Evolutionary conservation across 1,140 invertebrate species (phyloP).

Genomic region (Coenobita brevimanus): DNA sequence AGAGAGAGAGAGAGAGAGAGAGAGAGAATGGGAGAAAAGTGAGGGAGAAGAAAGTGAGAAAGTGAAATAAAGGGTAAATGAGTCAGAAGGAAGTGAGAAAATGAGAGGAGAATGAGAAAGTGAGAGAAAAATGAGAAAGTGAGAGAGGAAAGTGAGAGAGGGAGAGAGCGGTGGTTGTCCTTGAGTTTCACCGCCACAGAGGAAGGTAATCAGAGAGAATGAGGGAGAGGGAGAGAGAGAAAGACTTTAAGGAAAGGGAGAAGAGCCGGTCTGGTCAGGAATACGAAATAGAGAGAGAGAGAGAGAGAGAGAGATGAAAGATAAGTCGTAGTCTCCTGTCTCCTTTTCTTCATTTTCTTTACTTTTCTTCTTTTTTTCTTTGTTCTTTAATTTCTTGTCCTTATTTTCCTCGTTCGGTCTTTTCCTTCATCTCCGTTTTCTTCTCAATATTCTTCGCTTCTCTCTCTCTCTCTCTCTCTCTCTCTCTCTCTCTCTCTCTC

Average conservation of each 20-base stretch:
- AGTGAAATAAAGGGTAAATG: background rate
- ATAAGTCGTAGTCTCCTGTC: background rate
- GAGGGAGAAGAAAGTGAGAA: background rate
- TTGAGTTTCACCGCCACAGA: background rate
- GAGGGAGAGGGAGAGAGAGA: constrained; percentile 3
- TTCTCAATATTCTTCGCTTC: background rate
- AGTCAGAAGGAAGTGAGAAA: background rate
- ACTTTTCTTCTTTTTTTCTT: background rate
- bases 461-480: background rate
- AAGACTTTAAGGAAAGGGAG: background rate
- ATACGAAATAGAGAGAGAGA: too few species aligned
- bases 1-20: constrained; percentile 27
- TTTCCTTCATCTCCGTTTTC: background rate
- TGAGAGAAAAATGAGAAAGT: background rate
- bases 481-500: too few species aligned
- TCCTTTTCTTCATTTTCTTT: background rate
- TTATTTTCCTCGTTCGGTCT: background rate
- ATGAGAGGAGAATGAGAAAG: background rate
- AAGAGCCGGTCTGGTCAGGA: background rate
- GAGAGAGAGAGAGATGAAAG: background rate
- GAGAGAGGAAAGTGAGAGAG: too few species aligned
- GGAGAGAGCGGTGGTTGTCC: too few species aligned
- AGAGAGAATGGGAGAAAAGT: background rate
- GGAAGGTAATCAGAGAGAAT: background rate
- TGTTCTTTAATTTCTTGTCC: background rate